Evolutionary conservation across 2,797 vertebrate genomes (phyloP).

Genomic region (Melanogrammus aeglefinus): DNA sequence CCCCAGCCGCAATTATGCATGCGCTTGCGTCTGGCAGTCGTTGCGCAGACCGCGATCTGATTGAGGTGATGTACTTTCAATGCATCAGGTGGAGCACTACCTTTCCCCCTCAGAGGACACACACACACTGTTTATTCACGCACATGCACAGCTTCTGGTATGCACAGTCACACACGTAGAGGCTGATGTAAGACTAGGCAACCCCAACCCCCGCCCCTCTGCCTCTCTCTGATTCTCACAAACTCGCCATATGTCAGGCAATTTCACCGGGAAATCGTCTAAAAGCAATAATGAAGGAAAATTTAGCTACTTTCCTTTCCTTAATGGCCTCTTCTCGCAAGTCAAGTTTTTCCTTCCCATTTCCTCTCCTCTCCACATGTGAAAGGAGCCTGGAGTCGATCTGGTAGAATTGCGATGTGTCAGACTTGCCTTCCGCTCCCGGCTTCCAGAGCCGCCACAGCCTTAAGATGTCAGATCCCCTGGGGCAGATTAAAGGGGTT

Average conservation of each 20-base stretch:
- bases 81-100: neutral
- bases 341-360: slow-evolving; percentile 16
- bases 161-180: slow-evolving; percentile 40
- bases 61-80: neutral
- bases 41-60: neutral
- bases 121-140: slow-evolving; percentile 45
- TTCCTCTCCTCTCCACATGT: slow-evolving; percentile 65
- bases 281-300: slow-evolving; percentile 27
- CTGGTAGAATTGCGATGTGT: slow-evolving; percentile 63
- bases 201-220: slow-evolving; percentile 53
- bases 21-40: neutral
- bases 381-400: slow-evolving; percentile 65
- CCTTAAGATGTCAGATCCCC: slow-evolving; percentile 70
- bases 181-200: slow-evolving; percentile 78
- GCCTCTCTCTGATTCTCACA: slow-evolving; percentile 56
- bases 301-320: slow-evolving; percentile 21
- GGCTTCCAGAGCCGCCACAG: slow-evolving; percentile 58
- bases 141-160: slow-evolving; percentile 34
- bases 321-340: slow-evolving; percentile 53
- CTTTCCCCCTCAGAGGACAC: slow-evolving; percentile 21
- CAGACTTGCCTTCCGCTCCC: slow-evolving; percentile 59
- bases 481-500: slow-evolving; percentile 72
- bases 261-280: slow-evolving; percentile 64
- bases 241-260: slow-evolving; percentile 60
- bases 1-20: neutral